Evolutionary conservation across 1,140 invertebrate genomes (phyloP).

Genomic region (Halictus rubicundus): DNA sequence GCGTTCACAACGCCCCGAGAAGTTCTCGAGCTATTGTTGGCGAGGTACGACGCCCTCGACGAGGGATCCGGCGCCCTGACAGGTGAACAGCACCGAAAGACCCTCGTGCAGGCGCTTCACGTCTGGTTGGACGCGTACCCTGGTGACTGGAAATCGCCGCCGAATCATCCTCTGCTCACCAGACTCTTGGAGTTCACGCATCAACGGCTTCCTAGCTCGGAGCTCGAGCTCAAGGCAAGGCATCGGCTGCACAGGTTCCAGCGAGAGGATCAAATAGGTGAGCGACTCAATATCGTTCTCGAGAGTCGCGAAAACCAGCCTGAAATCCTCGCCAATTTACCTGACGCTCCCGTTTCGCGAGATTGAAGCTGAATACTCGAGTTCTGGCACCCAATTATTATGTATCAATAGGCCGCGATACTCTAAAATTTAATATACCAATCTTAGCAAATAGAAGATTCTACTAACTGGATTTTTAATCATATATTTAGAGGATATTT

Average conservation of each 20-base stretch:
- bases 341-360: too few relatives aligned
- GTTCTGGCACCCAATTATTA: too few relatives aligned
- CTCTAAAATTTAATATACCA: too few relatives aligned
- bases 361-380: too few relatives aligned
- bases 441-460: too few relatives aligned
- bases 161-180: conserved; percentile 89
- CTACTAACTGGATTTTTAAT: too few relatives aligned
- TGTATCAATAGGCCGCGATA: too few relatives aligned
- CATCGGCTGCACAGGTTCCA: conserved; percentile 84
- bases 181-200: conserved; percentile 92
- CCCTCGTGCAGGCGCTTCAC: conserved; percentile 92
- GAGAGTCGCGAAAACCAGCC: too few relatives aligned
- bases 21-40: conserved; percentile 90
- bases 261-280: conserved; percentile 80
- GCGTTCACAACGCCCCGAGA: conserved; percentile 91
- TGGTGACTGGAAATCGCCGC: conserved; percentile 96
- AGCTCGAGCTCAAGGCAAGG: conserved; percentile 89
- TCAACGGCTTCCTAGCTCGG: conserved; percentile 89
- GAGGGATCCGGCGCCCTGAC: conserved; percentile 80
- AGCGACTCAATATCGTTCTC: background rate
- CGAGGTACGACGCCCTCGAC: conserved; percentile 88
- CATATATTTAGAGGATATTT: too few relatives aligned
- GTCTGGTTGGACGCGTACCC: conserved; percentile 98
- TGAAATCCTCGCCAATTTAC: too few relatives aligned
- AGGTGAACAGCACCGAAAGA: conserved; percentile 88